Conservation (phyloP, 2,113 vertebrate genomes). For the Lichenostomus cassidix region DNA sequence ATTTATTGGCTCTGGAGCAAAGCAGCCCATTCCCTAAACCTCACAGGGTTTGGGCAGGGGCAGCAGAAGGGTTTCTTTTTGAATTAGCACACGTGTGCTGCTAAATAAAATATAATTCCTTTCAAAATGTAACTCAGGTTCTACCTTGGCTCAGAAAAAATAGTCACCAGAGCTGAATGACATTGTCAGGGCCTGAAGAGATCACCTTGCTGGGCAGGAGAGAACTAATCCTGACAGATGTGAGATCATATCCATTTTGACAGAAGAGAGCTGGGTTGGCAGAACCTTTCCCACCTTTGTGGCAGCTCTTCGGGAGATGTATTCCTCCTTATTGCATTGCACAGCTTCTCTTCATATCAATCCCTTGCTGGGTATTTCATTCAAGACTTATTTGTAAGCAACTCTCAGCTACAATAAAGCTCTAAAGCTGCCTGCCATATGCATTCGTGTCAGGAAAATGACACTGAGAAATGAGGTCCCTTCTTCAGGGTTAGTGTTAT, state of each 20-base stretch:
- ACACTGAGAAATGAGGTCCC: conserved; percentile 64
- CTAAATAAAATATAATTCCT: conserved; percentile 58
- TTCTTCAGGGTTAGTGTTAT: conserved; percentile 62
- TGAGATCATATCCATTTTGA: conserved; percentile 61
- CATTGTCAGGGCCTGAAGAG: conserved; percentile 55
- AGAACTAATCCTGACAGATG: conserved; percentile 65
- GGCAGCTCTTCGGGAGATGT: conserved; percentile 48
- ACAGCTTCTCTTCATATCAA: conserved; percentile 54
- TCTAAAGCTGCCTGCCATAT: conserved; percentile 62
- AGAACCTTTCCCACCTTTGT: conserved; percentile 52
- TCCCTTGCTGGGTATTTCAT: conserved; percentile 54
- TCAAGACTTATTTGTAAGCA: conserved; percentile 70
- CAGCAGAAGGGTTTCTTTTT: conserved; percentile 4
- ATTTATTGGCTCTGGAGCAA: conserved; percentile 23
- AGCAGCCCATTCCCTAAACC: neutral
- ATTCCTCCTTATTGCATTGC: conserved; percentile 54
- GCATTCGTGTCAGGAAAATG: conserved; percentile 61
- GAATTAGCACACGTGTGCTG: conserved; percentile 13
- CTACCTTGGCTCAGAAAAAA: conserved; percentile 33
- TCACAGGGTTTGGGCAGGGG: neutral
- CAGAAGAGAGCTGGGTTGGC: conserved; percentile 46
- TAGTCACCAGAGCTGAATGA: conserved; percentile 15
- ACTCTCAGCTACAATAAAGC: conserved; percentile 61
- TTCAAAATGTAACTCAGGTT: conserved; percentile 47
- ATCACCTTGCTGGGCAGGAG: conserved; percentile 59